Evolutionary conservation across 2,113 vertebrate species (phyloP).

Genomic region (Hyperopisus bebe): DNA sequence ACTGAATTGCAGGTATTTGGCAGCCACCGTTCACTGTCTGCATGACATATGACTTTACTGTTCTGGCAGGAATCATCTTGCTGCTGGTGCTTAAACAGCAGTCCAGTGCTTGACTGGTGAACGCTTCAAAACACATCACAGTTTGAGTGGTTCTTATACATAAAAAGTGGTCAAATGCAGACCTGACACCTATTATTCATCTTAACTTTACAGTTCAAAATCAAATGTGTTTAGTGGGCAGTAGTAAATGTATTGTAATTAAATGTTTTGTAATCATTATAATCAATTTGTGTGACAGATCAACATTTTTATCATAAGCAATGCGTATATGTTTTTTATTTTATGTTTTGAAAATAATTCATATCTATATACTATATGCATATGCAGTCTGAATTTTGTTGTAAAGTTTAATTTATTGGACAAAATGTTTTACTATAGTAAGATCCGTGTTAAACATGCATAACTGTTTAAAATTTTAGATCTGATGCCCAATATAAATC

Average conservation of each 20-base stretch:
- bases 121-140: conserved; percentile 24
- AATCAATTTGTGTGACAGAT: background rate
- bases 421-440: background rate
- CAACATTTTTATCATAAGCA: background rate
- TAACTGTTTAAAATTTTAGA: background rate
- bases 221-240: background rate
- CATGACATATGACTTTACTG: conserved; percentile 26
- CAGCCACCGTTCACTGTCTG: conserved; percentile 30
- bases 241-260: background rate
- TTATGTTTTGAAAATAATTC: background rate
- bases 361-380: background rate
- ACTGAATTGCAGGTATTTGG: conserved; percentile 38
- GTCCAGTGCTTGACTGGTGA: conserved; percentile 28
- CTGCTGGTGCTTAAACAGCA: conserved; percentile 35
- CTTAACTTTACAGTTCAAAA: background rate
- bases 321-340: background rate
- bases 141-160: background rate
- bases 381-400: background rate
- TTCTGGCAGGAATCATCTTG: conserved; percentile 15
- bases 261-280: background rate
- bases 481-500: background rate
- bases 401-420: background rate
- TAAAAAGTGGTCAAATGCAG: background rate
- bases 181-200: background rate
- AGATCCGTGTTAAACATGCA: background rate